Evolutionary conservation across 2,797 vertebrate genomes (phyloP).

Genomic region (Remorina albescens): DNA sequence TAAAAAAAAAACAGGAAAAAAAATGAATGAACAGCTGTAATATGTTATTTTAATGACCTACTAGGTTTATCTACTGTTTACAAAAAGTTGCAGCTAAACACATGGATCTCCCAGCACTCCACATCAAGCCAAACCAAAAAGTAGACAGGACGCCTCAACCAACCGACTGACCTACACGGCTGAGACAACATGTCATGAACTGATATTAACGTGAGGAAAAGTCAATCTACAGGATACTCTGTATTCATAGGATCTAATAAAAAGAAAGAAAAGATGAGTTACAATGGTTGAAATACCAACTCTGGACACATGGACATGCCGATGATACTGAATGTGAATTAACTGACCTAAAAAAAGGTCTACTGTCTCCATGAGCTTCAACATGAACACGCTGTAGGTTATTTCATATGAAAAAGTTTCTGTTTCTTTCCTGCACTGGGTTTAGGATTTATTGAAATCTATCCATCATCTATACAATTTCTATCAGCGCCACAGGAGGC

Average conservation of each 20-base stretch:
- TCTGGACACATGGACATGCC: neutral
- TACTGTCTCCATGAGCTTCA: neutral
- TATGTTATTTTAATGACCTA: constrained; percentile 23
- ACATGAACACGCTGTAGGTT: neutral
- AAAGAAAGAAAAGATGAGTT: neutral
- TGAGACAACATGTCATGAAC: neutral
- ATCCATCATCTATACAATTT: too few relatives aligned
- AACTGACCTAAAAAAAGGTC: neutral
- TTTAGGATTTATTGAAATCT: too few relatives aligned
- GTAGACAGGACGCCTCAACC: constrained; percentile 26
- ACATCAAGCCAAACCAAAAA: constrained; percentile 55
- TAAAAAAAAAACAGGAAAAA: constrained; percentile 22
- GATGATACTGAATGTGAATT: neutral
- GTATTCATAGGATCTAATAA: constrained; percentile 25
- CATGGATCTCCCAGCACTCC: constrained; percentile 27
- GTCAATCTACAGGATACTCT: constrained; percentile 4
- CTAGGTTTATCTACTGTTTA: constrained; percentile 13
- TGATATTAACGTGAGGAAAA: constrained; percentile 25
- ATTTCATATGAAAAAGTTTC: constrained; percentile 1
- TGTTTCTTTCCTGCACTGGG: neutral
- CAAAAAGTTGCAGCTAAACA: constrained; percentile 30
- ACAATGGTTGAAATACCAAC: neutral
- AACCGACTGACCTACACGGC: constrained; percentile 39
- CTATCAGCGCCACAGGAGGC: too few relatives aligned
- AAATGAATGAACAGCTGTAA: constrained; percentile 27